phyloP scores from a whole-genome alignment of 2,113 vertebrate genomes.

The Conger conger region DNA sequence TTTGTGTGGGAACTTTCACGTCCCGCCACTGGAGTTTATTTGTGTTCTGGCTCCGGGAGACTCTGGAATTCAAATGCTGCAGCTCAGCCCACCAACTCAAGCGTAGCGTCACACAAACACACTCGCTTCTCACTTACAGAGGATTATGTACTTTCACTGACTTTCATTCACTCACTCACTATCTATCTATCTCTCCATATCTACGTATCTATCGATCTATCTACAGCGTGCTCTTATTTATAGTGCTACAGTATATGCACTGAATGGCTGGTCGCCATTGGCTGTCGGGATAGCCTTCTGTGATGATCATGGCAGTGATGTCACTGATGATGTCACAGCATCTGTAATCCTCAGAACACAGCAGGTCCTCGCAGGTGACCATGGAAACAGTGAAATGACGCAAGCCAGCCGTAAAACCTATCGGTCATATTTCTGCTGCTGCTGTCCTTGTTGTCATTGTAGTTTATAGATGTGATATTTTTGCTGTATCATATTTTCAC shows the following conservation, averaged over 20 bases:
- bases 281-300: not conserved
- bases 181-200: not conserved
- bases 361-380: not conserved
- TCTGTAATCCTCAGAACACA: not conserved
- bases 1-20: constrained; percentile 44
- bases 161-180: not conserved
- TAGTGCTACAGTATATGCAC: not conserved
- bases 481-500: not conserved
- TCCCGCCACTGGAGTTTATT: constrained; percentile 37
- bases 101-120: not conserved
- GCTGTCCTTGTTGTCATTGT: not conserved
- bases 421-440: not conserved
- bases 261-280: not conserved
- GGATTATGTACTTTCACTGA: not conserved
- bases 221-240: too few relatives aligned
- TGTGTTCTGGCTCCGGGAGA: constrained; percentile 33
- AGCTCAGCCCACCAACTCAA: not conserved
- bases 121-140: not conserved
- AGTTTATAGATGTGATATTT: not conserved
- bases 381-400: not conserved
- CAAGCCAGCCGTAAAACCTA: not conserved
- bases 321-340: constrained; percentile 2
- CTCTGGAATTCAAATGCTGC: not conserved
- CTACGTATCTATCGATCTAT: not conserved
- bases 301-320: not conserved